Evolutionary conservation across 2,888 invertebrate species (phyloP).

Genomic region (Chrysotoxum bicinctum): DNA sequence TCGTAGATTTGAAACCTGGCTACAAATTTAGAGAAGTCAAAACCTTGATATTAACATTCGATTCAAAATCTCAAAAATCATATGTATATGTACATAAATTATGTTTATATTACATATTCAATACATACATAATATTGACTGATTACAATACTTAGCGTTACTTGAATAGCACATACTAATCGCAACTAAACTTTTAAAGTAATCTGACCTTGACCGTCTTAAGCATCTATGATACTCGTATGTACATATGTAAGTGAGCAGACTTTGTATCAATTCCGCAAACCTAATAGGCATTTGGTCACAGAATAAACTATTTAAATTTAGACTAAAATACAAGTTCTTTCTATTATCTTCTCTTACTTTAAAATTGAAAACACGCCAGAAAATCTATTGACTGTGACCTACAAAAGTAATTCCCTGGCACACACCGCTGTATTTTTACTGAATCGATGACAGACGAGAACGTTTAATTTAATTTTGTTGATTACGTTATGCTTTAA

Average conservation of each 20-base stretch:
- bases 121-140: too few species aligned
- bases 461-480: slow-evolving; percentile 32
- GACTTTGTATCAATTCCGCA: slow-evolving; percentile 17
- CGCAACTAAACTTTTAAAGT: background rate
- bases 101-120: too few species aligned
- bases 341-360: background rate
- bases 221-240: too few species aligned
- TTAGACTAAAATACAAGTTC: background rate
- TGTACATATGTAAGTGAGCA: too few species aligned
- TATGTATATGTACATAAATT: too few species aligned
- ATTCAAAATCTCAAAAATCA: too few species aligned
- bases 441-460: slow-evolving; percentile 5
- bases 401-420: slow-evolving; percentile 50
- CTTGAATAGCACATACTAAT: background rate
- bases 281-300: background rate
- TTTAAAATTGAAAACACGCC: slow-evolving; percentile 51
- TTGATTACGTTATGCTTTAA: slow-evolving; percentile 11
- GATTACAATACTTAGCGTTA: background rate
- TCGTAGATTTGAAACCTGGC: too few species aligned
- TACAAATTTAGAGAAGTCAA: too few species aligned
- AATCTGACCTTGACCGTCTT: background rate
- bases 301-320: background rate
- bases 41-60: too few species aligned
- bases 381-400: slow-evolving; percentile 62
- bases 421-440: slow-evolving; percentile 15